A percentile compares a stretch with the other conserved stretches of the same genome.
These are phyloP conservation scores for Melanocharis versteri DNA, from an alignment of 2,113 vertebrate genomes.

Conservation along the genomic window DNA sequence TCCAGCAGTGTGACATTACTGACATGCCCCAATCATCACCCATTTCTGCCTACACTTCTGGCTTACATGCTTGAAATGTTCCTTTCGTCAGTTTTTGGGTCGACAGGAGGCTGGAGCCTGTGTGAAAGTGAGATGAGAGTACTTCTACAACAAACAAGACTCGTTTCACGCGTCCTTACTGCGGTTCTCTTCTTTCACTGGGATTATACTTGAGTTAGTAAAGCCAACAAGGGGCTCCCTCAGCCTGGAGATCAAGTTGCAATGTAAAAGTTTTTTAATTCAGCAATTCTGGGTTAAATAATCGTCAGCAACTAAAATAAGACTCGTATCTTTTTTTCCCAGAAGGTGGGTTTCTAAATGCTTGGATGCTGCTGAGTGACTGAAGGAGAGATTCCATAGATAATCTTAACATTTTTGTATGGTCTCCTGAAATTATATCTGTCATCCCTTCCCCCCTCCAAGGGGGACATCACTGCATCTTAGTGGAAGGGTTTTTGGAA, in stretches of 20 bases:
- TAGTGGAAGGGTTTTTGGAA: background rate
- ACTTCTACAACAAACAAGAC: background rate
- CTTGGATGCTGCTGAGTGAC: background rate
- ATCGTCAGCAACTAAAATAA: background rate
- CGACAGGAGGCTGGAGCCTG: background rate
- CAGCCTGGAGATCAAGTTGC: background rate
- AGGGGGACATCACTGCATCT: background rate
- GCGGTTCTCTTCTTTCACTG: background rate
- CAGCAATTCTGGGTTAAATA: background rate
- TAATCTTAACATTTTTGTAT: background rate
- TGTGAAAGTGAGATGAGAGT: background rate
- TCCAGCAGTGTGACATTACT: slow-evolving; percentile 38
- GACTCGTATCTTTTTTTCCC: background rate
- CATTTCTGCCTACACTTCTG: background rate
- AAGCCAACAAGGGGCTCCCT: background rate
- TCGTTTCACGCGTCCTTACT: fast-evolving
- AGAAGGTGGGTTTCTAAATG: background rate
- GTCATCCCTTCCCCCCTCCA: background rate
- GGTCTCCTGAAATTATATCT: background rate
- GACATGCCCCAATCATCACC: slow-evolving; percentile 18
- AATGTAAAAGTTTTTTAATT: background rate
- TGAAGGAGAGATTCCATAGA: background rate
- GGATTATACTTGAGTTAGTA: background rate
- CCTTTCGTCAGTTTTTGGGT: background rate
- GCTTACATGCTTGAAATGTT: background rate